These are phyloP conservation scores for Zhuqinia jingwanae DNA, from an alignment of 2,888 invertebrate species.

Conservation along the genomic window DNA sequence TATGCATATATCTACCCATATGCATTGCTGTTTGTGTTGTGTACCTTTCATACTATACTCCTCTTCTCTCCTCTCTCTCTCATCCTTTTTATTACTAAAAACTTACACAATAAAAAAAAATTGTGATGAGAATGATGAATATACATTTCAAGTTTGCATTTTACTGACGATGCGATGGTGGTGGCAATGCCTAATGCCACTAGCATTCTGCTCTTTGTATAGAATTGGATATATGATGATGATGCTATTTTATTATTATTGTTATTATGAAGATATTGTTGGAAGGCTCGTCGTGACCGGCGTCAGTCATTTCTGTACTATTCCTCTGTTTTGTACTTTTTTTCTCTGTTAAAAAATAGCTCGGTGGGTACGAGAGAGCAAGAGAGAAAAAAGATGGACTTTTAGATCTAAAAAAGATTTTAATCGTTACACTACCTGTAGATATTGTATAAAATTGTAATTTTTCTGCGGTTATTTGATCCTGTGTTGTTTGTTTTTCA, in stretches of 20 bases:
- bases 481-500: neutral
- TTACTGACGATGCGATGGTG: conserved; percentile 8
- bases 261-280: conserved; percentile 45
- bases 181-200: no score
- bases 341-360: conserved; percentile 59
- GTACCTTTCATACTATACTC: neutral
- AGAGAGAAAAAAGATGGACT: conserved; percentile 13
- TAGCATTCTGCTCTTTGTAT: conserved; percentile 22
- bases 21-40: no score
- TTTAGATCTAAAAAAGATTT: conserved; percentile 29
- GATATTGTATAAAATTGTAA: conserved; percentile 46
- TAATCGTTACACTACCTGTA: conserved; percentile 41
- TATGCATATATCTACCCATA: neutral
- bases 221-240: neutral
- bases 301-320: conserved; percentile 77
- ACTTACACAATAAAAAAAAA: conserved; percentile 34
- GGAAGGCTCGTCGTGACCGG: conserved; percentile 70
- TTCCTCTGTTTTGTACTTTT: conserved; percentile 74
- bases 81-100: neutral
- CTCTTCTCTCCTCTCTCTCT: neutral
- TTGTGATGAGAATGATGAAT: conserved; percentile 24
- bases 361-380: conserved; percentile 16
- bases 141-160: conserved; percentile 48
- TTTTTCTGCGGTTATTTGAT: neutral
- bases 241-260: conserved; percentile 16